A percentile compares a stretch with the other conserved stretches of the same genome.
Conservation (phyloP, 53 echinoderm and acorn worm species). For the Zoroaster sp. region DNA sequence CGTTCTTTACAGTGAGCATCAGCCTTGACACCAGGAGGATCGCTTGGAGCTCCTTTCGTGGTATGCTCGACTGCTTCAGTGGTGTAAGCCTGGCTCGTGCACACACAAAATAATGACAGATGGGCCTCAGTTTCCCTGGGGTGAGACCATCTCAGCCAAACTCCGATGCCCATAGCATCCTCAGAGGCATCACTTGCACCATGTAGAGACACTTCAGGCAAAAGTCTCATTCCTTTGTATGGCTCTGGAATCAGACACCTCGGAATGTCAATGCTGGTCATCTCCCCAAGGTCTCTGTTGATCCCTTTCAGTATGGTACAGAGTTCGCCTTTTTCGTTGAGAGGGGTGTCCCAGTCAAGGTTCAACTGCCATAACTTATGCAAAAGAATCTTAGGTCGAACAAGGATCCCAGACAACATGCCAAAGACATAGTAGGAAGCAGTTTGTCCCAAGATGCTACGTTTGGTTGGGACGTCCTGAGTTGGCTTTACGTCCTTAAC, state of each 20-base stretch:
- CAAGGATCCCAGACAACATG: slow-evolving; percentile 70
- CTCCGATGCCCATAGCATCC: slow-evolving; percentile 78
- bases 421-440: slow-evolving; percentile 79
- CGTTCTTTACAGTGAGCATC: too few relatives aligned
- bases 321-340: slow-evolving; percentile 16
- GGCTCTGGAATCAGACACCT: too few relatives aligned
- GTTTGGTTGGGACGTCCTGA: slow-evolving; percentile 30
- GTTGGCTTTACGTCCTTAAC: slow-evolving; percentile 26
- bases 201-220: slow-evolving; percentile 79
- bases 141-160: slow-evolving; percentile 76
- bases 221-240: too few relatives aligned
- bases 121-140: too few relatives aligned
- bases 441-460: slow-evolving; percentile 48
- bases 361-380: too few relatives aligned
- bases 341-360: slow-evolving; percentile 70
- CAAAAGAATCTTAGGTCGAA: slow-evolving; percentile 73
- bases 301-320: background rate
- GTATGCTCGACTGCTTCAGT: too few relatives aligned
- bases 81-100: too few relatives aligned
- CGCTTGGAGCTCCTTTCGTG: too few relatives aligned
- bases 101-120: too few relatives aligned
- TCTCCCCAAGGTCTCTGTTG: too few relatives aligned
- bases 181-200: slow-evolving; percentile 83
- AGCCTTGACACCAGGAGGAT: too few relatives aligned
- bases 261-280: too few relatives aligned